Percentiles rank a stretch among this genome's conserved stretches.
Evolutionary conservation across 2,888 invertebrate species (phyloP).

Genomic region (Parnassius glacialis): DNA sequence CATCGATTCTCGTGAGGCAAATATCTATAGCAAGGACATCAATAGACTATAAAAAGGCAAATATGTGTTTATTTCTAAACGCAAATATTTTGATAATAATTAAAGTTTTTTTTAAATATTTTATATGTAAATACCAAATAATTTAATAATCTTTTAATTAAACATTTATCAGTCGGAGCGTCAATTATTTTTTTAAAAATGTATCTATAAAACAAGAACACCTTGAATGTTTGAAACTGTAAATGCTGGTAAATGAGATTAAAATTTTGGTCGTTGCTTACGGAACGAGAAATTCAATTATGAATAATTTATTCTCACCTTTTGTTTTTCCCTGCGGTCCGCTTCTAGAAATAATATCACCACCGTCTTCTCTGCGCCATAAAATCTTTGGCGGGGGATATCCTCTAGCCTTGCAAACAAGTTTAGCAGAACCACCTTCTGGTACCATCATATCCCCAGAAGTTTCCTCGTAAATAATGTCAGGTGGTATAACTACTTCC

Average conservation of each 20-base stretch:
- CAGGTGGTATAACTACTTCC: conserved; percentile 95
- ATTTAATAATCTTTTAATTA: no score
- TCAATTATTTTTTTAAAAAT: no score
- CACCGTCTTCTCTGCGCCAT: conserved; percentile 93
- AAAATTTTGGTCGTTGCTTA: conserved; percentile 20
- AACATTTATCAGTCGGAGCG: no score
- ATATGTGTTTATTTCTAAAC: no score
- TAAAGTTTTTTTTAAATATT: no score
- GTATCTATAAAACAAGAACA: conserved; percentile 3
- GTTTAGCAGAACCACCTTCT: conserved; percentile 93
- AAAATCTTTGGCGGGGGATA: conserved; percentile 91
- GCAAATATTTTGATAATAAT: no score
- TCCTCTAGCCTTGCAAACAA: conserved; percentile 92
- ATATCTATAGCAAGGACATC: no score
- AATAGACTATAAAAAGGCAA: no score
- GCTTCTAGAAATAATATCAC: conserved; percentile 88
- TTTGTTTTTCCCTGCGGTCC: conserved; percentile 87
- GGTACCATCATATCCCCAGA: conserved; percentile 97
- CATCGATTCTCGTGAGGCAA: no score
- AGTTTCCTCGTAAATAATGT: conserved; percentile 93
- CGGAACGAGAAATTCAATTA: conserved; percentile 20
- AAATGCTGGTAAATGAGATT: conserved; percentile 24
- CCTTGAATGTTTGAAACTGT: conserved; percentile 12
- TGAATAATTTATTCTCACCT: conserved; percentile 66
- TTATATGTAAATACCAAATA: no score